Evolutionary conservation across 2,113 vertebrate genomes (phyloP).

Genomic region (Dasyornis broadbenti): DNA sequence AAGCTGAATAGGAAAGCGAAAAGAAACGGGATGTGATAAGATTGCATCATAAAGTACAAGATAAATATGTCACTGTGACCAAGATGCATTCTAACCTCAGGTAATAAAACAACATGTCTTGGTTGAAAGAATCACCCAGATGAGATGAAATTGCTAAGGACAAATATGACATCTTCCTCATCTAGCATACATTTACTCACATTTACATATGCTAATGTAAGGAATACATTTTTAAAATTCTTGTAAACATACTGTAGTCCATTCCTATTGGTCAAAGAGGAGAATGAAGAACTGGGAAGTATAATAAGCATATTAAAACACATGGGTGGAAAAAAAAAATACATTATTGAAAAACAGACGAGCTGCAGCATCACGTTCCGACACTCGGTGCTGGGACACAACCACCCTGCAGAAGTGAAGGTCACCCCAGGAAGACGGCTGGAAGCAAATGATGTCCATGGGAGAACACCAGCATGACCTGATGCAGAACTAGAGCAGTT

Average conservation of each 20-base stretch:
- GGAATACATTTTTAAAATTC: not conserved
- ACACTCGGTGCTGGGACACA: not conserved
- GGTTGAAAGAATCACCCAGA: not conserved
- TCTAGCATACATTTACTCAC: not conserved
- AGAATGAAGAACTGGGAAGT: not conserved
- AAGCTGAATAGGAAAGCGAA: not conserved
- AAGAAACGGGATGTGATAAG: slow-evolving; percentile 22
- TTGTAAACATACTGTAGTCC: not conserved
- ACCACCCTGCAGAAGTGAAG: not conserved
- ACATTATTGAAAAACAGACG: not conserved
- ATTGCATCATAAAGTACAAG: slow-evolving; percentile 42
- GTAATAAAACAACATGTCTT: not conserved
- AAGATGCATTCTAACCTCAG: not conserved
- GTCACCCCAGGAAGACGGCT: not conserved
- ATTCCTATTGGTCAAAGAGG: not conserved
- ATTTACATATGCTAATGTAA: not conserved
- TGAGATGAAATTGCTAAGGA: not conserved
- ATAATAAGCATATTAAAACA: not conserved
- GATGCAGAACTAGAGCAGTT: not conserved
- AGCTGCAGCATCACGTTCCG: not conserved
- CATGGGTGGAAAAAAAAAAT: not conserved
- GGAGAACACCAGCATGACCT: not conserved
- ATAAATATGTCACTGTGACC: not conserved
- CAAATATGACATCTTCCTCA: not conserved
- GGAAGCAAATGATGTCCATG: accelerated